A percentile compares a stretch with the other conserved stretches of the same genome.
Evolutionary conservation across 2,797 vertebrate species (phyloP).

Genomic region (Mormyrops attenuatus): DNA sequence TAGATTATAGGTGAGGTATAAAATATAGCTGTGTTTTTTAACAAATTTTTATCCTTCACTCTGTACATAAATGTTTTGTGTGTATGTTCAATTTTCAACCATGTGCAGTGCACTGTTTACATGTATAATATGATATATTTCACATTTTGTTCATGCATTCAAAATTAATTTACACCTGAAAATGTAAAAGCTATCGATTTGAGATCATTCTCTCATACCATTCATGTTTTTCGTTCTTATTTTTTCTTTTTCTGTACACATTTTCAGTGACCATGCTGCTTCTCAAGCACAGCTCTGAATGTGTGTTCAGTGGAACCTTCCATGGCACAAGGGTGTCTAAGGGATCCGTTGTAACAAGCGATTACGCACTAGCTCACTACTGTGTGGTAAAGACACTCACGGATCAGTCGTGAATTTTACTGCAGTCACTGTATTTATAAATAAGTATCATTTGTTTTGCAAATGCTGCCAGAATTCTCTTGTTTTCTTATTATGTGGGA

Average conservation of each 20-base stretch:
- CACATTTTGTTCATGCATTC: background rate
- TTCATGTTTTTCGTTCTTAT: background rate
- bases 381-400: background rate
- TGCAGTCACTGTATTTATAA: background rate
- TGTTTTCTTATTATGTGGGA: background rate
- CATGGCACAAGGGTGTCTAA: background rate
- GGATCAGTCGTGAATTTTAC: background rate
- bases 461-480: background rate
- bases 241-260: background rate
- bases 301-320: background rate
- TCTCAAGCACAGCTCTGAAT: background rate
- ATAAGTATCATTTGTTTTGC: background rate
- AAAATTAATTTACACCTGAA: background rate
- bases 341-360: background rate
- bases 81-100: constrained; percentile 7
- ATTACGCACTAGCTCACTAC: background rate
- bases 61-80: background rate
- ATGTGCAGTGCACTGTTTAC: background rate
- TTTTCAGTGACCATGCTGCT: background rate
- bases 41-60: background rate
- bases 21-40: background rate
- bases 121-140: constrained; percentile 5
- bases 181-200: background rate
- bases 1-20: background rate
- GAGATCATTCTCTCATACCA: background rate